Conservation (phyloP, 1,140 invertebrate species). For the Paracyclopina nana region DNA sequence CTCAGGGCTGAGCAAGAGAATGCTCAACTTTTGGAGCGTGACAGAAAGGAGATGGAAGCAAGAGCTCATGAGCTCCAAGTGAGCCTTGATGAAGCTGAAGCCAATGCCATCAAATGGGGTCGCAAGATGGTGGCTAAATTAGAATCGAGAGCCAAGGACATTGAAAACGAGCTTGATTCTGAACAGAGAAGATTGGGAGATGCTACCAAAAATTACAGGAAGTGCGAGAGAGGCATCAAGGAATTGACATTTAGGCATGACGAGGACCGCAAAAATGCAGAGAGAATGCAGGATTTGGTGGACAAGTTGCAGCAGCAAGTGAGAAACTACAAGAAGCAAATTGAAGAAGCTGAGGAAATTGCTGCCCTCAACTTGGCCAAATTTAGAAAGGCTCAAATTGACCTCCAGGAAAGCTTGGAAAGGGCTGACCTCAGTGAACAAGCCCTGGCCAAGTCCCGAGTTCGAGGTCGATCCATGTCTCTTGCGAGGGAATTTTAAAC, state of each 20-base stretch:
- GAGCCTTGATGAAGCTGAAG: conserved; percentile 39
- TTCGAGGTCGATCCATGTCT: conserved; percentile 52
- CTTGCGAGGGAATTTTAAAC: conserved; percentile 13
- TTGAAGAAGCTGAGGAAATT: conserved; percentile 43
- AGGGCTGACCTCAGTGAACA: conserved; percentile 92
- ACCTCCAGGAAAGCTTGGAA: conserved; percentile 82
- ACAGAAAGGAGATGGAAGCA: conserved; percentile 32
- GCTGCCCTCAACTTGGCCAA: conserved; percentile 40
- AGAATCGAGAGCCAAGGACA: conserved; percentile 42
- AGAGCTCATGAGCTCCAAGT: conserved; percentile 27
- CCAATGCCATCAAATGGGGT: conserved; percentile 22
- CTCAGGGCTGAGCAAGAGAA: conserved; percentile 44
- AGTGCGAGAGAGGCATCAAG: conserved; percentile 28
- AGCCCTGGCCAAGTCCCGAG: conserved; percentile 89
- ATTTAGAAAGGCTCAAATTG: conserved; percentile 24
- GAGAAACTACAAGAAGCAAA: conserved; percentile 39
- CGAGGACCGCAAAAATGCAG: conserved; percentile 92
- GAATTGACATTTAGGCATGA: conserved; percentile 72
- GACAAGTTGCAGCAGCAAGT: conserved; percentile 94
- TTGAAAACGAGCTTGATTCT: conserved; percentile 37
- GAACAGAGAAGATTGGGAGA: conserved; percentile 35
- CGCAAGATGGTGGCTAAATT: conserved; percentile 34
- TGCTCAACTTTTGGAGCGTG: conserved; percentile 34
- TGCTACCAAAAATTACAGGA: conserved; percentile 73
- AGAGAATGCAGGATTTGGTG: conserved; percentile 90